Evolutionary conservation across 2,888 invertebrate species (phyloP), one percentile per base, ranked within the genome.

Genomic region (Noctuana brunneofusca): DNA sequence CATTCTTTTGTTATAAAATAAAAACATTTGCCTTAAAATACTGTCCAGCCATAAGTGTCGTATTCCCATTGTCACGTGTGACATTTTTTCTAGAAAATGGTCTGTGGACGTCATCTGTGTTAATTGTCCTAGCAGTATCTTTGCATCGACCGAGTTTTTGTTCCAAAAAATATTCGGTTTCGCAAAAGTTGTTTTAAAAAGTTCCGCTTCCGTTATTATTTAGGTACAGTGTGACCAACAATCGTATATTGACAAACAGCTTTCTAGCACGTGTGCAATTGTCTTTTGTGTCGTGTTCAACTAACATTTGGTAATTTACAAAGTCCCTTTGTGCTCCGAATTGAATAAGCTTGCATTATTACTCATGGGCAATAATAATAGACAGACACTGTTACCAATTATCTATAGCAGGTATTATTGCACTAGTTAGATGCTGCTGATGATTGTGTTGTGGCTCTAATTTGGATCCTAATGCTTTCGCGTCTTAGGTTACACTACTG

Each of bases 121-220:
- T 83, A 83, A 87, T 88, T 86, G 81, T 83, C 79, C 79, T 84
- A 79, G 84, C 81, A 83, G 80, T 76, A 75, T 73, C 77, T 67
- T 70, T 72, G 69, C 35, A 35, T 27, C 9, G 24, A 69, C 78
- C 76, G 75, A 50, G 18, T 30, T 56, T 79, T 78, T 75, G 80
- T 77, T 74, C 69, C 66, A 68, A 74, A 74, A 58, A 46, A 53
- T 18, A 48, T 46, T 53, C 41, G 43, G 9, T 24, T 52, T 63
- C 30, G 16, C 16, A 49, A 30, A 46, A 27, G 22, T 38, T 54
- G n/a, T 50, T 24, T n/a, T 35, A 63, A 54, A 60, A 56, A 11
- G 22, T 35, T 16, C 27, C 30, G 30, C 12, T 24, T 27, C 27
- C 27, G 35, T 35, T 35, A 11, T 50, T 46, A n/a, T 54, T 41